Evolutionary conservation across 2,113 vertebrate species (phyloP), one percentile per base, ranked within the genome.

Genomic region (Donacobius atricapilla): DNA sequence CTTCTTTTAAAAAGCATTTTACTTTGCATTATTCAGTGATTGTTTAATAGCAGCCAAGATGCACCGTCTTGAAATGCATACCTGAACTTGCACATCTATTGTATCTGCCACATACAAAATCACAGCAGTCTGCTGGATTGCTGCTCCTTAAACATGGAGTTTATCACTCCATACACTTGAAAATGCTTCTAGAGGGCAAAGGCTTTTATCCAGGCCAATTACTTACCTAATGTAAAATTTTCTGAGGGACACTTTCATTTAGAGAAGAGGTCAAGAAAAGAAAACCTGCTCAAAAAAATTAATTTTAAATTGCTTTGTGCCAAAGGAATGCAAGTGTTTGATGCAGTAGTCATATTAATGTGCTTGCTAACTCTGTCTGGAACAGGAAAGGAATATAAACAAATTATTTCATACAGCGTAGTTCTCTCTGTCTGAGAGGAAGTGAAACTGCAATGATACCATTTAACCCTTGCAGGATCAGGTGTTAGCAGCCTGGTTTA

Each of bases 351-450:
- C 82, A 73, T 58, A 57, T 45, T 80, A 77, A 85, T 48, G 68
- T 63, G 35, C 15, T 87, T 48, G 5, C 6, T 69, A 71, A 92
- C 61, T 48, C 70, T 72, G 75, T 66, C 76, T 93, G 83, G 87
- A 92, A 93, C 35, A 48, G 82, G 68, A 95, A 63, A 83, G 77
- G 75, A 91, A 70, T 73, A 88, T 80, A 95, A 95, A 93, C 56
- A 92, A 61, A 93, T 95, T 86, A 81, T 83, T 95, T 95, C 85
- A 78, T 81, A 63, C 71, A 45, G 22, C 37, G 40, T 64, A 37
- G 78, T 70, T 94, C 75, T 91, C 76, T 84, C 60, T 89, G 80
- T 80, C 4, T 3, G 35, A 77, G 68, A 86, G 93, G 94, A 96
- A 92, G 76, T 81, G 71, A 88, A 95, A 86, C 60, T 73, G 80